A percentile compares a stretch with the other conserved stretches of the same genome.
Evolutionary conservation across 2,888 invertebrate genomes (phyloP).

Genomic region (Anticlea derivata): DNA sequence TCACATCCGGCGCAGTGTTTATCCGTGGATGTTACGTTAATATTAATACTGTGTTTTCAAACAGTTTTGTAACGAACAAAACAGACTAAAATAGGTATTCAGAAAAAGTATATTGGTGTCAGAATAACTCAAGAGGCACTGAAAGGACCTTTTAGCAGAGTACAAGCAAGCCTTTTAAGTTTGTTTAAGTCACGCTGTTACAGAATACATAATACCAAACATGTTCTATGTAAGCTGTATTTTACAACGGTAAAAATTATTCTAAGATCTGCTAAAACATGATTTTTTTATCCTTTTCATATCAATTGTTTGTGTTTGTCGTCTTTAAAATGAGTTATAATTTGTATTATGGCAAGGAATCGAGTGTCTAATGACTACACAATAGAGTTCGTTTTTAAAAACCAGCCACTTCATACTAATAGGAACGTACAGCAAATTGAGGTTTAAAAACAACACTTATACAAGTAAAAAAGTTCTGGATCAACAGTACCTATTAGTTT

Average conservation of each 20-base stretch:
- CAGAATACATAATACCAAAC: constrained; percentile 55
- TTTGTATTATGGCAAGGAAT: too few species aligned
- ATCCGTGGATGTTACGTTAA: constrained; percentile 40
- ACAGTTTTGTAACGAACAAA: constrained; percentile 22
- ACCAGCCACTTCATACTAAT: too few species aligned
- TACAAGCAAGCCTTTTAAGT: constrained; percentile 58
- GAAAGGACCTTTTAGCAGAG: constrained; percentile 49
- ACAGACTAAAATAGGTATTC: constrained; percentile 44
- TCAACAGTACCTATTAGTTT: too few species aligned
- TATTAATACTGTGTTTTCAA: constrained; percentile 38
- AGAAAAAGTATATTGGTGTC: constrained; percentile 51
- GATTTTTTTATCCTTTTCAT: too few species aligned
- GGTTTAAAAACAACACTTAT: too few species aligned
- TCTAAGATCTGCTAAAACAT: too few species aligned
- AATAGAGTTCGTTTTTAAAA: too few species aligned
- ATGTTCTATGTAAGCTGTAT: constrained; percentile 8
- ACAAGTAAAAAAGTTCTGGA: too few species aligned
- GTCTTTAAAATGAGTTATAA: too few species aligned
- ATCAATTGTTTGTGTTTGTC: too few species aligned
- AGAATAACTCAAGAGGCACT: constrained; percentile 54
- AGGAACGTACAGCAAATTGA: too few species aligned
- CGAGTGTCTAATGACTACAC: too few species aligned
- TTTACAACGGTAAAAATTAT: not conserved
- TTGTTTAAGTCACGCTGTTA: constrained; percentile 57
- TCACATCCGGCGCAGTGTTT: constrained; percentile 36